phyloP scores from a whole-genome alignment of 2,113 vertebrate species.

The Peucedramus taeniatus region DNA sequence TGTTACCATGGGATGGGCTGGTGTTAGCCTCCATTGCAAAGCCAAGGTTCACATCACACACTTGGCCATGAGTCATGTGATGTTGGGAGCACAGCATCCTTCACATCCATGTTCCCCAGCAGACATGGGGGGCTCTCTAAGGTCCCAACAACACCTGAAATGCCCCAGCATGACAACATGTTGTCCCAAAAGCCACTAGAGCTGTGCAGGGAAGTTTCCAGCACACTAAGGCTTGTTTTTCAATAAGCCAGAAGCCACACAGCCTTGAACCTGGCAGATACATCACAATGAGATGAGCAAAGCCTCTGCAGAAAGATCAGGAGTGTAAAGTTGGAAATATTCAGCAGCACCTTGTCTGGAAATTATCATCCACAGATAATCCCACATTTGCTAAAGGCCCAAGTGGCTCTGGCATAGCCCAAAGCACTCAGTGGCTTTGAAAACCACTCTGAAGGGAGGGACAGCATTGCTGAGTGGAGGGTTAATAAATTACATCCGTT shows the following conservation, averaged over 20 bases:
- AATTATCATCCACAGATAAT: background rate
- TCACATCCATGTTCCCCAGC: background rate
- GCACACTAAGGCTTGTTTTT: background rate
- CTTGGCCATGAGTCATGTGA: rapidly evolving
- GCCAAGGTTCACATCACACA: rapidly evolving
- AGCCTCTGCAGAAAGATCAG: background rate
- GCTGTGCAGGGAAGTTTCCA: background rate
- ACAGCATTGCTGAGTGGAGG: rapidly evolving
- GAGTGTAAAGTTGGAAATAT: constrained; percentile 19
- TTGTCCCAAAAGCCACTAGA: background rate
- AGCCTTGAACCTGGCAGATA: background rate
- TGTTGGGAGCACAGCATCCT: background rate
- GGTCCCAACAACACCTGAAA: background rate
- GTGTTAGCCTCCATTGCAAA: background rate
- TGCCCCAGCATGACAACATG: rapidly evolving
- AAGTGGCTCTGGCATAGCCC: background rate
- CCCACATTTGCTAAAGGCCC: background rate
- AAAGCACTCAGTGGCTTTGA: rapidly evolving
- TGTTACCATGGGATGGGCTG: background rate
- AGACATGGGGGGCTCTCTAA: background rate
- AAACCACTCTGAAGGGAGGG: background rate
- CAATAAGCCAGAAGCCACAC: background rate
- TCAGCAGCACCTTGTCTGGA: constrained; percentile 20
- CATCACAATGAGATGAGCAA: constrained; percentile 33
- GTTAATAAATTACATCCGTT: background rate